These are phyloP conservation scores for Aulostomus chinensis DNA, from an alignment of 2,797 vertebrate genomes.

Conservation along the genomic window DNA sequence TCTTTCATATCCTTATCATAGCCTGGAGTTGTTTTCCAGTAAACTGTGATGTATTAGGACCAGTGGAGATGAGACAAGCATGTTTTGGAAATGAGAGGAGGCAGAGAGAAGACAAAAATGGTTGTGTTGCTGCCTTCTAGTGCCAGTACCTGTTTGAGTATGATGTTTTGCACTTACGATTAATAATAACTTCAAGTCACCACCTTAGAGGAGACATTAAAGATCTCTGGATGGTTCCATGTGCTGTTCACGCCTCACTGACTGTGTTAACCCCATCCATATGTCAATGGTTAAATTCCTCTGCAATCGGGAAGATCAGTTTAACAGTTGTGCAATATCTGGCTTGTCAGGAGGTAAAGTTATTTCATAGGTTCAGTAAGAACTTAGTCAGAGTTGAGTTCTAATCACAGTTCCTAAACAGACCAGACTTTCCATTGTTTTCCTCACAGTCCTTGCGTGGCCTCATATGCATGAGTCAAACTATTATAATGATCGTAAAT, in stretches of 20 bases:
- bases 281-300: constrained; percentile 36
- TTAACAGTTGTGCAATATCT: constrained; percentile 49
- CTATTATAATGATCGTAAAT: too few relatives aligned
- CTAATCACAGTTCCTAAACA: too few relatives aligned
- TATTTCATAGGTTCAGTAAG: constrained; percentile 27
- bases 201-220: too few relatives aligned
- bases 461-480: too few relatives aligned
- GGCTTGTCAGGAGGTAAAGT: constrained; percentile 39
- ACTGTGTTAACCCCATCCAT: constrained; percentile 46
- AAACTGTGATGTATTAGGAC: background rate
- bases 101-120: too few relatives aligned
- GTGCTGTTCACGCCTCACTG: constrained; percentile 4
- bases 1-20: constrained; percentile 10
- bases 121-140: too few relatives aligned
- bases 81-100: too few relatives aligned
- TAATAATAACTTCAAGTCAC: too few relatives aligned
- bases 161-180: background rate
- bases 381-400: too few relatives aligned
- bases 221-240: constrained; percentile 7
- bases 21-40: constrained; percentile 5
- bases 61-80: background rate
- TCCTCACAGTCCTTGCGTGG: too few relatives aligned
- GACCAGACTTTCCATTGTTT: too few relatives aligned
- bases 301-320: constrained; percentile 26
- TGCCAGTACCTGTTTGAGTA: constrained; percentile 13